Evolutionary conservation across 2,797 vertebrate species (phyloP).

Genomic region (Enteromius mattozi): DNA sequence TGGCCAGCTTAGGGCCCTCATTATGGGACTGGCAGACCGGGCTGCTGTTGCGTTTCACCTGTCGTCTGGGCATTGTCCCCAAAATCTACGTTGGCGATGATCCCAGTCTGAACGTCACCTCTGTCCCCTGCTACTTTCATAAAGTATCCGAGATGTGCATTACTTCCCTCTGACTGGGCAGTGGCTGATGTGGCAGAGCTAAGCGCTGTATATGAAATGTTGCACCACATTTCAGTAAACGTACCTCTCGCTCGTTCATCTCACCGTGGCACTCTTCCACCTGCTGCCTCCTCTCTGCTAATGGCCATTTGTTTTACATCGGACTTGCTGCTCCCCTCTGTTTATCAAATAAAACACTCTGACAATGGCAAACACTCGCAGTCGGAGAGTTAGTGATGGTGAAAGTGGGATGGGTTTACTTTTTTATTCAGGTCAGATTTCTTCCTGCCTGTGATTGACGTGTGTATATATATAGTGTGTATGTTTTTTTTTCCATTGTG

Average conservation of each 20-base stretch:
- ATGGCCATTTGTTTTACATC: conserved; percentile 53
- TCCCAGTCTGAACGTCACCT: conserved; percentile 36
- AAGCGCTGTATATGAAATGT: conserved; percentile 26
- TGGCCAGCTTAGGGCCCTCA: conserved; percentile 56
- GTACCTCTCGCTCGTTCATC: conserved; percentile 31
- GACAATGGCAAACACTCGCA: conserved; percentile 31
- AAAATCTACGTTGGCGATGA: conserved; percentile 47
- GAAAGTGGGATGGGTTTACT: conserved; percentile 29
- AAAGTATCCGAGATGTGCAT: conserved; percentile 26
- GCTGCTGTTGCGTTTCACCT: conserved; percentile 52
- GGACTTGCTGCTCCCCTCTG: conserved; percentile 25
- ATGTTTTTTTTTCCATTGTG: background rate
- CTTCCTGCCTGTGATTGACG: background rate
- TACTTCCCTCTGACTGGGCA: conserved; percentile 35
- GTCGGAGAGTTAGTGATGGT: conserved; percentile 22
- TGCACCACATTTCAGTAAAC: conserved; percentile 17
- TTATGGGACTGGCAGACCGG: conserved; percentile 52
- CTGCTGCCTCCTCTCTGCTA: conserved; percentile 42
- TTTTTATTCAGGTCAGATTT: conserved; percentile 48
- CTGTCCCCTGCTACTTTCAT: conserved; percentile 35
- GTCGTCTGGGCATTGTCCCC: conserved; percentile 55
- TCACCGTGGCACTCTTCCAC: conserved; percentile 19
- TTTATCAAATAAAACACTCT: conserved; percentile 46
- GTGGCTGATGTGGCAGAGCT: conserved; percentile 44
- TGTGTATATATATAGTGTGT: background rate